A percentile compares a stretch with the other conserved stretches of the same genome.
These are phyloP conservation scores for Allacma fusca DNA, from an alignment of 2,888 invertebrate genomes.

Conservation along the genomic window DNA sequence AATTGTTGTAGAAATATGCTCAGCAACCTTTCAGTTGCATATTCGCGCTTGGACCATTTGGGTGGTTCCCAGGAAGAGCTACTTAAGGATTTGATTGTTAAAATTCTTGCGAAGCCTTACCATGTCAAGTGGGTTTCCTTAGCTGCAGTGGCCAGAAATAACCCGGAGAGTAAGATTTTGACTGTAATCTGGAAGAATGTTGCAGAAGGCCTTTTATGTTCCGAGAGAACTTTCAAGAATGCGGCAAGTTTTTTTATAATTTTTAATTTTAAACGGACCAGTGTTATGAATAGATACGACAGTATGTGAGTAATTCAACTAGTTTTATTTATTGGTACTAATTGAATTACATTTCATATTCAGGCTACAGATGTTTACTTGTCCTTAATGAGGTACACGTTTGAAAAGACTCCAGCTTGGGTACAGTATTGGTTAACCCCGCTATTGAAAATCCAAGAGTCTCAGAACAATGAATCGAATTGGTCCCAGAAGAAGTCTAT, in stretches of 20 bases:
- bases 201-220: constrained; percentile 46
- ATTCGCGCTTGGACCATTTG: constrained; percentile 46
- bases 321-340: not conserved
- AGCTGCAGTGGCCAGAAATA: constrained; percentile 49
- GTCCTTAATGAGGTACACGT: constrained; percentile 67
- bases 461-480: constrained; percentile 51
- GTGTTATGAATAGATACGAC: too few species aligned
- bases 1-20: constrained; percentile 57
- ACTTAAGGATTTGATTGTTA: constrained; percentile 43
- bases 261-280: too few species aligned
- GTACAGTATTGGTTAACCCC: constrained; percentile 67
- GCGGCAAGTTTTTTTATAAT: constrained; percentile 45
- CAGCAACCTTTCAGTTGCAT: constrained; percentile 46
- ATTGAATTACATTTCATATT: not conserved
- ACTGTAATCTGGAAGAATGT: constrained; percentile 41
- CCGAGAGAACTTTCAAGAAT: constrained; percentile 50
- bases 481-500: constrained; percentile 57
- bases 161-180: constrained; percentile 42
- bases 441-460: constrained; percentile 60
- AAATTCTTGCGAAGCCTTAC: constrained; percentile 48
- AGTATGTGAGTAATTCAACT: not conserved
- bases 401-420: constrained; percentile 65
- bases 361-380: constrained; percentile 70
- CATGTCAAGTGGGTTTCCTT: constrained; percentile 58
- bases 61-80: not conserved